Evolutionary conservation across 64 coral and sea anemone genomes (phyloP).

Genomic region (Dendrophyllia cribrosa): DNA sequence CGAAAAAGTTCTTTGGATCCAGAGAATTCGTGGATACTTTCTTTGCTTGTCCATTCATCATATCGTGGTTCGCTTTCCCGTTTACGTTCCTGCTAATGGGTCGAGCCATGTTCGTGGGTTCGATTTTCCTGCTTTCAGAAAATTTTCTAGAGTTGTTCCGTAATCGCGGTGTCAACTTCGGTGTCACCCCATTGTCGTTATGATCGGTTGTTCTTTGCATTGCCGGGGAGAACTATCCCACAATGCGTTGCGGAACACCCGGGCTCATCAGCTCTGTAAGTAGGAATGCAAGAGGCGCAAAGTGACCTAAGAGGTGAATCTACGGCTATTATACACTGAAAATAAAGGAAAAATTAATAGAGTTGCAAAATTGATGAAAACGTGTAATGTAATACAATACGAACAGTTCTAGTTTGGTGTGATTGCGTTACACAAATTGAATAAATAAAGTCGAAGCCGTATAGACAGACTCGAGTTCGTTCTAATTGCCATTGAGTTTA

Average conservation of each 20-base stretch:
- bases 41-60: conserved; percentile 6
- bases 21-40: conserved; percentile 29
- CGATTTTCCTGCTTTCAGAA: conserved; percentile 36
- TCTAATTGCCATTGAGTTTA: no score
- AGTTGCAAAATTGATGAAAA: no score
- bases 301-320: no score
- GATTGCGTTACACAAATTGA: no score
- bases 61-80: conserved; percentile 10
- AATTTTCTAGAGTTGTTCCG: background rate
- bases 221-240: conserved; percentile 30
- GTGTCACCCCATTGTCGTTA: conserved; percentile 30
- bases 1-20: conserved; percentile 63
- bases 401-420: no score
- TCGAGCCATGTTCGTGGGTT: conserved; percentile 31
- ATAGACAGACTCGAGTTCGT: no score
- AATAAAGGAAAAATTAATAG: no score
- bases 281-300: no score
- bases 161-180: background rate
- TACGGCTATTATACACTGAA: no score
- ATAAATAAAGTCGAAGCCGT: no score
- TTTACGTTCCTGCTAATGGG: conserved; percentile 24
- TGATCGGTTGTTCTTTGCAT: conserved; percentile 14
- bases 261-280: background rate
- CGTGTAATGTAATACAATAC: no score
- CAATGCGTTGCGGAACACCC: conserved; percentile 26